Percentiles rank a stretch among this genome's conserved stretches.
phyloP scores from a whole-genome alignment of 2,113 vertebrate genomes.

The Stigmatopora nigra region DNA sequence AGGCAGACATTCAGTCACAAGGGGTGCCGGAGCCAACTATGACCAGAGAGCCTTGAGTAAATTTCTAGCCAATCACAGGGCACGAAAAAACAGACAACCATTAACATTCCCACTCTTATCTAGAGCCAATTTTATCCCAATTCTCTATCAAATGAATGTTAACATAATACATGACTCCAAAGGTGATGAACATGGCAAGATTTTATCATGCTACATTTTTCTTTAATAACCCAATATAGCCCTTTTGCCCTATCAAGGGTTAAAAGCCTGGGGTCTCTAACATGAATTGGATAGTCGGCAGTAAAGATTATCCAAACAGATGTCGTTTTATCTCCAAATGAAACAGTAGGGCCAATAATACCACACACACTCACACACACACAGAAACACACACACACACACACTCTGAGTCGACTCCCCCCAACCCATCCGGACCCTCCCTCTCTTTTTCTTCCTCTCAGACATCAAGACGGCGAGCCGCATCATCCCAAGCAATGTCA shows the following conservation, averaged over 20 bases:
- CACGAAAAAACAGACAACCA: no score
- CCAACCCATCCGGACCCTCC: slow-evolving; percentile 16
- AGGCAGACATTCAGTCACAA: no score
- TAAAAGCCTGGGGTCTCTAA: slow-evolving; percentile 36
- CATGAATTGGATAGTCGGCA: slow-evolving; percentile 58
- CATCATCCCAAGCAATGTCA: slow-evolving; percentile 39
- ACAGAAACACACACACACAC: slow-evolving; percentile 42
- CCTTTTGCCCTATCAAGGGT: no score
- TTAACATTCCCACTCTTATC: no score
- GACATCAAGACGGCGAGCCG: slow-evolving; percentile 33
- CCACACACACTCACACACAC: slow-evolving; percentile 26
- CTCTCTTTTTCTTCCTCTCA: slow-evolving; percentile 31
- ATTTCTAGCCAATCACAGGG: no score
- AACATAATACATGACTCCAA: no score
- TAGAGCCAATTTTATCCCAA: no score
- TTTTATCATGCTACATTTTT: background rate
- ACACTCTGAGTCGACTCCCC: slow-evolving; percentile 30
- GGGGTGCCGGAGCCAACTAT: no score
- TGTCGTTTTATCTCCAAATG: slow-evolving; percentile 47
- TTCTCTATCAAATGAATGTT: no score
- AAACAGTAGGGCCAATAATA: slow-evolving; percentile 65
- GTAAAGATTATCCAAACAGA: slow-evolving; percentile 63
- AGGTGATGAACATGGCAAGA: no score
- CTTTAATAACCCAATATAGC: background rate
- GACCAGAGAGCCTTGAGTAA: no score